A percentile compares a stretch with the other conserved stretches of the same genome.
Evolutionary conservation across 53 echinoderm and acorn worm genomes (phyloP).

Genomic region (Mesocentrotus franciscanus): DNA sequence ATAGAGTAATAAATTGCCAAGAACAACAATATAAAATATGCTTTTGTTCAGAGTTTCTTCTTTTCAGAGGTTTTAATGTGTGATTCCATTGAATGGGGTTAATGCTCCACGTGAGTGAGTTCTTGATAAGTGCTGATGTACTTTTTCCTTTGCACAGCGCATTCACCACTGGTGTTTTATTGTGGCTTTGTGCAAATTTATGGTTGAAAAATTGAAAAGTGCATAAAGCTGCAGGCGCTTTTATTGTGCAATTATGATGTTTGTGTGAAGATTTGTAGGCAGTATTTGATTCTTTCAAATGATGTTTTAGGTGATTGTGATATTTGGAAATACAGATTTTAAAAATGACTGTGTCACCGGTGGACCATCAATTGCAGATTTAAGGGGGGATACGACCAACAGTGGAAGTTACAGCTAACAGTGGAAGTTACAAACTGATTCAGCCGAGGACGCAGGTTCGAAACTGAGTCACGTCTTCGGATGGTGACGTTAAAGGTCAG

Average conservation of each 20-base stretch:
- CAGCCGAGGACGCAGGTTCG: too few relatives aligned
- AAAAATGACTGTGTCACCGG: neutral
- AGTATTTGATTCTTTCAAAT: neutral
- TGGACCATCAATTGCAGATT: too few relatives aligned
- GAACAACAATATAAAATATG: constrained; percentile 40
- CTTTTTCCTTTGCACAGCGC: neutral
- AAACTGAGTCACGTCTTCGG: too few relatives aligned
- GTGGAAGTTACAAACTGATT: too few relatives aligned
- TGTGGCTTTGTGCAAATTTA: neutral
- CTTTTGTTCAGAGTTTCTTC: constrained; percentile 1
- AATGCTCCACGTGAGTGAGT: neutral
- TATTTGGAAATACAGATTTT: neutral
- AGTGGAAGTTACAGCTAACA: too few relatives aligned
- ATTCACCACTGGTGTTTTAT: neutral
- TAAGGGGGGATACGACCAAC: too few relatives aligned
- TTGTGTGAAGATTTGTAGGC: neutral
- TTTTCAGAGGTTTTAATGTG: neutral
- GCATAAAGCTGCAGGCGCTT: constrained; percentile 11
- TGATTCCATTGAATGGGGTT: neutral
- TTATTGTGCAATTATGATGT: constrained; percentile 42
- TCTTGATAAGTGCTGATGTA: neutral
- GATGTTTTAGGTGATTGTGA: neutral
- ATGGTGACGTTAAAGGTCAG: too few relatives aligned
- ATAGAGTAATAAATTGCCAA: constrained; percentile 55
- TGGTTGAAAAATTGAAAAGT: neutral